phyloP scores from a whole-genome alignment of 2,797 vertebrate genomes.

The Steatocranus sp. region DNA sequence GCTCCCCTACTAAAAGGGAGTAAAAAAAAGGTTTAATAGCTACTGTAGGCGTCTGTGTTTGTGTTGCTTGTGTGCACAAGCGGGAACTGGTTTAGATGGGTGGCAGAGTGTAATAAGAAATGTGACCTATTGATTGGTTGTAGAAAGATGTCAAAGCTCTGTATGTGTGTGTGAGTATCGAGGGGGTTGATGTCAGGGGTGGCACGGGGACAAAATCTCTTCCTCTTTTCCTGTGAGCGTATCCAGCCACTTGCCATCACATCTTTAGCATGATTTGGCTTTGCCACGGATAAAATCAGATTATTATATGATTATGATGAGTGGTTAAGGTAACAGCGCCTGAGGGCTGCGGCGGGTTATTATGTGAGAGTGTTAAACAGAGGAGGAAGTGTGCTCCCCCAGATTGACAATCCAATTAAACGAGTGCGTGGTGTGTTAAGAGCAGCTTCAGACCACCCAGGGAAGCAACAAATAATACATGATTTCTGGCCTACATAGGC shows the following conservation, averaged over 20 bases:
- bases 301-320: conserved; percentile 51
- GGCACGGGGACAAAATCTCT: conserved; percentile 20
- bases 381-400: conserved; percentile 47
- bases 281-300: conserved; percentile 36
- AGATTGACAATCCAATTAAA: conserved; percentile 74
- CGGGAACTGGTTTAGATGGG: conserved; percentile 40
- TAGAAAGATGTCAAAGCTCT: conserved; percentile 49
- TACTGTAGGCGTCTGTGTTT: conserved; percentile 22
- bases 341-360: conserved; percentile 27
- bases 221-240: background rate
- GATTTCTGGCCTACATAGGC: background rate
- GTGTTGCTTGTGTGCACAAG: background rate
- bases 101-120: conserved; percentile 73
- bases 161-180: background rate
- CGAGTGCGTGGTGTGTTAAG: conserved; percentile 52
- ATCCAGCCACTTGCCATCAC: conserved; percentile 25
- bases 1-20: background rate
- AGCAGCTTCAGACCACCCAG: conserved; percentile 36
- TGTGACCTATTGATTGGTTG: conserved; percentile 71
- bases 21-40: background rate
- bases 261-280: conserved; percentile 24
- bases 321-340: conserved; percentile 56
- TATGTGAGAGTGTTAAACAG: conserved; percentile 36
- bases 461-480: conserved; percentile 35
- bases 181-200: background rate